Conservation (phyloP, 2,888 invertebrate species). For the Cataglyphis altisquamis region DNA sequence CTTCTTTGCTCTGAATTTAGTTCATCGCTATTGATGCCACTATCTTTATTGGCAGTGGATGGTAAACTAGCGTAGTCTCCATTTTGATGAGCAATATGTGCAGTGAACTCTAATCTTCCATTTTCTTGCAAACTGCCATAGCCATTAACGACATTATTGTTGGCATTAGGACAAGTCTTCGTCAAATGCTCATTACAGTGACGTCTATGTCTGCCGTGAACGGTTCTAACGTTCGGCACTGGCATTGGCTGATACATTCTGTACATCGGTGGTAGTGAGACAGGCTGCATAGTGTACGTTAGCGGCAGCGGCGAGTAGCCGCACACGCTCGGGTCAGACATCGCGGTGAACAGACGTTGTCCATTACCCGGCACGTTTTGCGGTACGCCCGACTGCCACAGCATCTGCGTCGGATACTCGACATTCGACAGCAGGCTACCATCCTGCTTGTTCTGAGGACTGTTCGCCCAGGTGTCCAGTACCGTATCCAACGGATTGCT, state of each 20-base stretch:
- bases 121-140: conserved; percentile 81
- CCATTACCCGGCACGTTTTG: conserved; percentile 77
- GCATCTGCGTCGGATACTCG: conserved; percentile 76
- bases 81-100: conserved; percentile 78
- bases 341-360: conserved; percentile 87
- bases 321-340: conserved; percentile 86
- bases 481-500: conserved; percentile 30
- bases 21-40: conserved; percentile 86
- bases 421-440: conserved; percentile 60
- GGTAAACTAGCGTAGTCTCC: conserved; percentile 90
- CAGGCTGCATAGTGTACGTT: conserved; percentile 88
- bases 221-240: conserved; percentile 77
- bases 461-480: conserved; percentile 55
- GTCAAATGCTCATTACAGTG: conserved; percentile 67
- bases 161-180: conserved; percentile 49
- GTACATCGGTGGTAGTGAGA: conserved; percentile 89
- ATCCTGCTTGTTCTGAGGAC: conserved; percentile 48
- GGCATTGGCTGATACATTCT: conserved; percentile 87
- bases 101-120: conserved; percentile 71
- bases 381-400: conserved; percentile 77
- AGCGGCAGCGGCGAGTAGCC: conserved; percentile 85
- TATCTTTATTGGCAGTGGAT: conserved; percentile 89
- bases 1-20: conserved; percentile 88
- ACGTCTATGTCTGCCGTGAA: conserved; percentile 73
- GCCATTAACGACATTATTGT: conserved; percentile 74